Conservation (phyloP, 1,140 invertebrate species). For the Drosophila takahashii region DNA sequence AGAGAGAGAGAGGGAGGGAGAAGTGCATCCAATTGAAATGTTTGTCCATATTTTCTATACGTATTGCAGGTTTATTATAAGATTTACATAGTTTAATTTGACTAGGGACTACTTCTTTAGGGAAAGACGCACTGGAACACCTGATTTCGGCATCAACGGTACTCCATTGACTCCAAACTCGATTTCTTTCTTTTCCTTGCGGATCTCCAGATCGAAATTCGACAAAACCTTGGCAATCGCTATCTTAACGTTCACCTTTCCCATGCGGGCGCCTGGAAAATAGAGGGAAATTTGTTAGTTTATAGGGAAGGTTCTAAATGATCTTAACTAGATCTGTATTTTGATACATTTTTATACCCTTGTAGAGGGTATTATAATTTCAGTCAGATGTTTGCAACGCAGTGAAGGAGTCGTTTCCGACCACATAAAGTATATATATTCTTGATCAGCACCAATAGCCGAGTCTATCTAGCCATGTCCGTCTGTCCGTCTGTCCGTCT, state of each 20-base stretch:
- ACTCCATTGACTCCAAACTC: slow-evolving; percentile 50
- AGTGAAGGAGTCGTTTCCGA: no score
- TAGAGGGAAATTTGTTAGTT: background rate
- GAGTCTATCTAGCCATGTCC: no score
- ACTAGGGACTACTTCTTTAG: slow-evolving; percentile 28
- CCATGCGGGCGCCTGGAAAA: slow-evolving; percentile 68
- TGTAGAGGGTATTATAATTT: no score
- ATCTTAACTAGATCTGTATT: no score
- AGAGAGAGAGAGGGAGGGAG: background rate
- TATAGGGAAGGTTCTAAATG: background rate
- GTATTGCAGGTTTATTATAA: slow-evolving; percentile 6
- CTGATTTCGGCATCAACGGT: slow-evolving; percentile 50
- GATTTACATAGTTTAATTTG: background rate
- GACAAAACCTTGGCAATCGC: slow-evolving; percentile 68
- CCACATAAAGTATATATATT: no score
- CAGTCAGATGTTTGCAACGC: no score
- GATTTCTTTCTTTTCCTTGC: slow-evolving; percentile 42
- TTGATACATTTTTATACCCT: no score
- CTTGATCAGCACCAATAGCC: no score
- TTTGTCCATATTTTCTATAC: slow-evolving; percentile 11
- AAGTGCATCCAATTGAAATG: slow-evolving; percentile 46
- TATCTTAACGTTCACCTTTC: slow-evolving; percentile 70
- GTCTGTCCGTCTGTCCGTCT: no score
- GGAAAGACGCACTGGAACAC: slow-evolving; percentile 47
- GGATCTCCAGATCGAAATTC: slow-evolving; percentile 58